Base-by-base conservation (phyloP, 2,888 invertebrate genomes). In the Andrena camellia region DNA sequence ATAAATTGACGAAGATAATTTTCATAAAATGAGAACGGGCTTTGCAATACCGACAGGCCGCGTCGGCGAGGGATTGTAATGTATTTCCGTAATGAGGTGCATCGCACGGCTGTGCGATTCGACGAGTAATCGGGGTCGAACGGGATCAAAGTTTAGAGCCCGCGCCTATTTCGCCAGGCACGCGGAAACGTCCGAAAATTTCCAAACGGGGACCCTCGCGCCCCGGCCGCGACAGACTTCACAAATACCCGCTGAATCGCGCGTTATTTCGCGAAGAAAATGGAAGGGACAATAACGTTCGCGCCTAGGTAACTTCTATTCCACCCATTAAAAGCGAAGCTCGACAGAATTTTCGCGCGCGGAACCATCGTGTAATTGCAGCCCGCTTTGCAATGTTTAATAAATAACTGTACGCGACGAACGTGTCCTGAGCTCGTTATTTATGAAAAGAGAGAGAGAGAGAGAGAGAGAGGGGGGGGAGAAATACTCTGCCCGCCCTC, bases 1-100 rank as follows among this genome's bases (percentile, higher is more conserved):
- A 64, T 74, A 69, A 81, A 81, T 74, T 80, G 69, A 60, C 54
- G 48, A 69, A 81, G 74, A 70, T 81, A 69, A 81, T 81, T 48
- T 81, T 69, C 81, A 81, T 60, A 23, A 48, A 60, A 42, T 23
- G 0, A 17, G 10, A 33, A 33, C 6, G 35, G 7, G 26, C 64
- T 57, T 76, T 4, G 17, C 13, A 17, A 17, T 20, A 2, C n/a
- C 33, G 23, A 33, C 42, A 23, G 13, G 52, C 20, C n/a, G 50
- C 48, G 42, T 10, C 4, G 52, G 3, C 0, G 42, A 2, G 23
- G 33, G 31, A 67, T 72, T 72, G 62, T 66, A 62, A 81, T 60
- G 42, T 42, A 80, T 80, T 63, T 62, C 62, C 54, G 62, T 80
- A 81, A 81, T 57, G 67, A 80, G 60, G 48, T 33, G 66, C 60